These are phyloP conservation scores for Arothron firmamentum DNA, from an alignment of 2,113 vertebrate species.

Conservation along the genomic window DNA sequence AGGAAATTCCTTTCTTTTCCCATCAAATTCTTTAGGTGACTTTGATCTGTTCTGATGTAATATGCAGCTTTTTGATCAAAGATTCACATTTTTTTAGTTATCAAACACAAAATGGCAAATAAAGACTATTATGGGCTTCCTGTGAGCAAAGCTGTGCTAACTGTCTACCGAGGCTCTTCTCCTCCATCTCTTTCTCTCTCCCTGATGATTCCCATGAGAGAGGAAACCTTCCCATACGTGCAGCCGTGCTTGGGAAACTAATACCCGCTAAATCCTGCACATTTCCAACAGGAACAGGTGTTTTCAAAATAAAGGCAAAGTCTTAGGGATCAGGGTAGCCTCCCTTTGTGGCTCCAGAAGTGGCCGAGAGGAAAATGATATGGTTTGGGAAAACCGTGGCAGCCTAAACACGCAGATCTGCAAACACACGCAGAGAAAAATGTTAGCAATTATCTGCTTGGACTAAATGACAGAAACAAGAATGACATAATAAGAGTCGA, in stretches of 20 bases:
- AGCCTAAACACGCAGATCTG: conserved; percentile 60
- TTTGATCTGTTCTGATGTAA: conserved; percentile 8
- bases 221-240: conserved; percentile 55
- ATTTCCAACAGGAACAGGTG: conserved; percentile 63
- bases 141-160: conserved; percentile 6
- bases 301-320: conserved; percentile 46
- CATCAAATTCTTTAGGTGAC: conserved; percentile 47
- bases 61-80: conserved; percentile 7
- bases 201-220: conserved; percentile 45
- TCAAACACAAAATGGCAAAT: no score
- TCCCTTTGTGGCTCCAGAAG: conserved; percentile 33
- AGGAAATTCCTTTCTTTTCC: conserved; percentile 44
- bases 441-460: conserved; percentile 25
- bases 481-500: background rate
- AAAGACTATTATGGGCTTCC: no score
- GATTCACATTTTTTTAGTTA: no score
- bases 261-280: conserved; percentile 59
- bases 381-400: conserved; percentile 58
- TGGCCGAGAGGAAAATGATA: conserved; percentile 57
- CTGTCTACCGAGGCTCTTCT: conserved; percentile 22
- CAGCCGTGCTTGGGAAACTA: conserved; percentile 51
- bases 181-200: conserved; percentile 1
- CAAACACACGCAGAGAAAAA: conserved; percentile 40
- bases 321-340: conserved; percentile 41
- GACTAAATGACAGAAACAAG: background rate